Evolutionary conservation across 2,113 vertebrate genomes (phyloP).

Genomic region (Hippocampus zosterae): DNA sequence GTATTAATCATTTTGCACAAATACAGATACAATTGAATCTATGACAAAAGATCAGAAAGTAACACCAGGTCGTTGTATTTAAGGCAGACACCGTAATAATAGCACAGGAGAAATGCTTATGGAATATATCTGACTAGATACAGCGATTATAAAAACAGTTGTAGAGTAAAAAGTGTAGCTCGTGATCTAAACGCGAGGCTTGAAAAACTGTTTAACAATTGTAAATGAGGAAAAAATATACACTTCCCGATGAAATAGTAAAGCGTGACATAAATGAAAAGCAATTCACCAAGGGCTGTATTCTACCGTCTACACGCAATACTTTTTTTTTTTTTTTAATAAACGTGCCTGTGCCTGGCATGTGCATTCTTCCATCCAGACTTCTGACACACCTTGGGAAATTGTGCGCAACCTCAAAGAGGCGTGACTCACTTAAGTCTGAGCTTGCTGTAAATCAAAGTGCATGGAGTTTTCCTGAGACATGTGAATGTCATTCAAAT

Average conservation of each 20-base stretch:
- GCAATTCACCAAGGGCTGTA: neutral
- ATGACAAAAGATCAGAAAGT: neutral
- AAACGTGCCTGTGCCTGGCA: too few species aligned
- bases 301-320: too few species aligned
- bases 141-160: neutral
- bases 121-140: neutral
- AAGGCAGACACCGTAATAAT: neutral
- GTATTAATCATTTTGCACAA: neutral
- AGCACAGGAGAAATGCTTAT: neutral
- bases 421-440: too few species aligned
- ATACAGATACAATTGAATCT: neutral
- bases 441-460: too few species aligned
- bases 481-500: too few species aligned
- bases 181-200: neutral
- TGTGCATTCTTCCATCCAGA: too few species aligned
- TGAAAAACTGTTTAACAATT: neutral
- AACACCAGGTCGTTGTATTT: neutral
- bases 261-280: neutral
- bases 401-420: too few species aligned
- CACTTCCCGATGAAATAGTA: neutral
- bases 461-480: too few species aligned
- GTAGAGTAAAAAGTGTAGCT: neutral
- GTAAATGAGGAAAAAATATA: neutral
- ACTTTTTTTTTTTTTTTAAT: too few species aligned
- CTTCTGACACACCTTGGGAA: too few species aligned